A percentile compares a stretch with the other conserved stretches of the same genome.
These are phyloP conservation scores for Amphimedon queenslandica DNA, from an alignment of 37 sponge, comb jelly and placozoan genomes.

Conservation along the genomic window DNA sequence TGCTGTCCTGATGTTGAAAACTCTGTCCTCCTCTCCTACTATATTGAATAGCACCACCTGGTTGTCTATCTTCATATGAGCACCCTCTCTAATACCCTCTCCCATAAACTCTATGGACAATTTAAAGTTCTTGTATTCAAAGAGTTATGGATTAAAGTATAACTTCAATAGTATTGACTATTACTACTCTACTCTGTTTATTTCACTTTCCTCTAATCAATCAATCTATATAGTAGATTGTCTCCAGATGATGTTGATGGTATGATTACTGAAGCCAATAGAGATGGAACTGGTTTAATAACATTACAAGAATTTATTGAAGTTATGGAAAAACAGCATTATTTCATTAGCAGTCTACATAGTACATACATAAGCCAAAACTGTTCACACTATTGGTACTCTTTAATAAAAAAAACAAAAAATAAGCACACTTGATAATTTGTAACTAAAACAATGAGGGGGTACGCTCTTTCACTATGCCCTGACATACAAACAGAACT, in stretches of 20 bases:
- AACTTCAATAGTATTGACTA: too few relatives aligned
- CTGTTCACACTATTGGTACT: too few relatives aligned
- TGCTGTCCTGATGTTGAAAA: not conserved
- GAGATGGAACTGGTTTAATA: constrained; percentile 60
- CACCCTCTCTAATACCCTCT: not conserved
- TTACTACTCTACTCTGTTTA: too few relatives aligned
- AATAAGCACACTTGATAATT: too few relatives aligned
- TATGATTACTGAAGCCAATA: constrained; percentile 72
- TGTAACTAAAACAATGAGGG: too few relatives aligned
- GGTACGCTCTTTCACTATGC: too few relatives aligned
- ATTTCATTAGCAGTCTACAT: constrained; percentile 17
- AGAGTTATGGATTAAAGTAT: too few relatives aligned
- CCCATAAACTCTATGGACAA: not conserved
- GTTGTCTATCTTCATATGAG: constrained; percentile 4
- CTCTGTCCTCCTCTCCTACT: constrained; percentile 18
- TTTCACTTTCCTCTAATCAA: too few relatives aligned
- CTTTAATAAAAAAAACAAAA: too few relatives aligned
- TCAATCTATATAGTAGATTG: not conserved
- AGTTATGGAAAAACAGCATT: constrained; percentile 50
- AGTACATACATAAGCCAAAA: too few relatives aligned
- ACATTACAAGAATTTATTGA: constrained; percentile 47
- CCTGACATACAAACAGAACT: too few relatives aligned
- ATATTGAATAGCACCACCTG: not conserved
- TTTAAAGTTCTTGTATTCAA: too few relatives aligned
- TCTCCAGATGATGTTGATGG: constrained; percentile 36